These are phyloP conservation scores for Ophthalmolycus amberensis DNA, from an alignment of 2,113 vertebrate species.

Conservation along the genomic window DNA sequence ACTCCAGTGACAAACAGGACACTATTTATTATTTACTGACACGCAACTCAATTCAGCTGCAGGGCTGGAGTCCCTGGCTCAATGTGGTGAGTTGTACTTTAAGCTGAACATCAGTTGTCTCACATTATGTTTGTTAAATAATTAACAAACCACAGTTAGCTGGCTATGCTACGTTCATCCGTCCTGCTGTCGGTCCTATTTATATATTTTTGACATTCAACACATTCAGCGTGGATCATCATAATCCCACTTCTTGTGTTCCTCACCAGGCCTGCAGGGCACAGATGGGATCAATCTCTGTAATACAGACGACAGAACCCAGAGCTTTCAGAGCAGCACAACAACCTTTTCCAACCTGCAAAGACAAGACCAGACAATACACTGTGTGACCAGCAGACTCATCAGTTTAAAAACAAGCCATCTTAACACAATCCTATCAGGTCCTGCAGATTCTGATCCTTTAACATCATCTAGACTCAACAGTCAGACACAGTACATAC, in stretches of 20 bases:
- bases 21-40: slow-evolving; percentile 17
- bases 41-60: background rate
- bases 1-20: slow-evolving; percentile 4
- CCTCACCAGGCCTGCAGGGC: slow-evolving; percentile 97
- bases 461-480: background rate
- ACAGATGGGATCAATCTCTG: slow-evolving; percentile 98
- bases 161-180: background rate
- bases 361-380: slow-evolving; percentile 8
- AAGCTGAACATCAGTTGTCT: slow-evolving; percentile 10
- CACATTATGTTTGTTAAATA: background rate
- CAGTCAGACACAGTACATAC: background rate
- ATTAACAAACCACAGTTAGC: background rate
- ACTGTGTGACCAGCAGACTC: background rate
- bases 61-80: background rate
- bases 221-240: slow-evolving; percentile 7
- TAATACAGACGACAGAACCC: slow-evolving; percentile 93
- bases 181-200: background rate
- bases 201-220: background rate
- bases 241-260: slow-evolving; percentile 18
- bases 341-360: slow-evolving; percentile 96
- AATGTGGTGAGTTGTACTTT: background rate
- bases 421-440: background rate
- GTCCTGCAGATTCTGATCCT: background rate
- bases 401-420: background rate
- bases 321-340: slow-evolving; percentile 96